These are phyloP conservation scores for Bolborhynchus lineola DNA, from an alignment of 2,113 vertebrate species.

Conservation along the genomic window DNA sequence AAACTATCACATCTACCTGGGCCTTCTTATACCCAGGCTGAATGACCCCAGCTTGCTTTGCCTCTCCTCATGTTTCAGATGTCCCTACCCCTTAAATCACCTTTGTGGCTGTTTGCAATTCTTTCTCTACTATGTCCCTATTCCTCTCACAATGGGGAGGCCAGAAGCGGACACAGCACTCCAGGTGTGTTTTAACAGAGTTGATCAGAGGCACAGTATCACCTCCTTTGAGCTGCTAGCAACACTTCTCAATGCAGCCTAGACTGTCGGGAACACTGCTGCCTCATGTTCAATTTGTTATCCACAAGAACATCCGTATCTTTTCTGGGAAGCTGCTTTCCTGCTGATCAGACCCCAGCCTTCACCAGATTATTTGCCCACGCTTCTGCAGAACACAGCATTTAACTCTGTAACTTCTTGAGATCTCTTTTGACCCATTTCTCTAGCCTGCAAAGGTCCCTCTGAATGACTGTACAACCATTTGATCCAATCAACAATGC, in stretches of 20 bases:
- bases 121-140: not conserved
- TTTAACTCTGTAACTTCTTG: not conserved
- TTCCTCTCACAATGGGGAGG: not conserved
- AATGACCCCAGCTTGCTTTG: not conserved
- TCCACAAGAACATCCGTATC: rapidly evolving
- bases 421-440: not conserved
- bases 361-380: not conserved
- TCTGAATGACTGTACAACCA: not conserved
- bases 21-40: not conserved
- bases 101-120: not conserved
- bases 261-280: not conserved
- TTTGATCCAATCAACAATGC: not conserved
- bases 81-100: not conserved
- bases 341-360: not conserved
- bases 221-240: not conserved
- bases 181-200: not conserved
- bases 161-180: not conserved
- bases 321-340: not conserved
- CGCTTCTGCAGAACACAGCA: not conserved
- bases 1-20: not conserved
- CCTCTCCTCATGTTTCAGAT: not conserved
- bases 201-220: not conserved
- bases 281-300: not conserved
- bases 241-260: not conserved
- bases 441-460: not conserved